These are phyloP conservation scores for Timema podura DNA, from an alignment of 2,888 invertebrate genomes.

Conservation along the genomic window DNA sequence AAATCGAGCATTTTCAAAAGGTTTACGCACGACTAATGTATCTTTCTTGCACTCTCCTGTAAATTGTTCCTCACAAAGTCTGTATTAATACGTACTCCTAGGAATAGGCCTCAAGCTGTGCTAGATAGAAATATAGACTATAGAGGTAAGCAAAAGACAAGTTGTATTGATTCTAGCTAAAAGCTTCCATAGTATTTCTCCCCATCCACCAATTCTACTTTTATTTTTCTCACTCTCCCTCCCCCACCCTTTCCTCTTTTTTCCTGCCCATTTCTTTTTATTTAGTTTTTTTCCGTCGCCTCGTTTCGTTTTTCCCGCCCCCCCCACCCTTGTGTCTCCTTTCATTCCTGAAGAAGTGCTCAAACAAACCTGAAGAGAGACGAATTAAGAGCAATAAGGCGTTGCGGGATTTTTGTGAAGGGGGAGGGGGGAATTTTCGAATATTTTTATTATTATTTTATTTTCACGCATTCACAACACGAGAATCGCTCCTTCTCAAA, in stretches of 20 bases:
- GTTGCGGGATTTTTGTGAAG: not conserved
- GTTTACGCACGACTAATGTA: no score
- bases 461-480: no score
- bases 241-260: not conserved
- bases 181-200: constrained; percentile 12
- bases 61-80: no score
- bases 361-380: constrained; percentile 17
- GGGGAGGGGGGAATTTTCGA: not conserved
- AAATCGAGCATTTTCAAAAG: no score
- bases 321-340: constrained; percentile 5
- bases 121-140: not conserved
- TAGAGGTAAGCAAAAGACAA: constrained; percentile 3
- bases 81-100: no score
- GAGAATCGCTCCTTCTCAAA: no score
- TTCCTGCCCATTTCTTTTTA: constrained; percentile 11
- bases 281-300: constrained; percentile 10
- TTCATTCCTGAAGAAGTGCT: constrained; percentile 16
- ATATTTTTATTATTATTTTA: not conserved
- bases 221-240: not conserved
- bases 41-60: no score
- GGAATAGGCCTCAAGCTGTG: not conserved
- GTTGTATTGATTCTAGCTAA: constrained; percentile 20
- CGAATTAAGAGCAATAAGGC: constrained; percentile 15
- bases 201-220: not conserved
- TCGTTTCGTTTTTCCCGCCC: constrained; percentile 1